Conservation (phyloP, 2,888 invertebrate species). For the Tolmerus cingulatus region DNA sequence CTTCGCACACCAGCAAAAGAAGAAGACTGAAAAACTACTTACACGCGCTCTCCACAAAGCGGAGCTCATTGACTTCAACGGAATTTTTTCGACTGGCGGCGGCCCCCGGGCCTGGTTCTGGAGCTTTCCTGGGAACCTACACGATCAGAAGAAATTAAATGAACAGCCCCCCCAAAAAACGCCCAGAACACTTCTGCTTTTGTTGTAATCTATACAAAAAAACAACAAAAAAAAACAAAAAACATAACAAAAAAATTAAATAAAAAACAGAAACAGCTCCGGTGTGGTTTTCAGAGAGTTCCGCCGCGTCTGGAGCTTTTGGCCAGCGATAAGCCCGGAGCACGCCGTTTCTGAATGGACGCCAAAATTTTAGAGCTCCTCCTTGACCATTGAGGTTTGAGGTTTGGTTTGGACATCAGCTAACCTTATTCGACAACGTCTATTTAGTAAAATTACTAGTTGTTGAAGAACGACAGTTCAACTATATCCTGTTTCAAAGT, state of each 20-base stretch:
- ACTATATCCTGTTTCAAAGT: too few species aligned
- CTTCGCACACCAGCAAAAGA: not conserved
- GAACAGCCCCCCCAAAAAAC: not conserved
- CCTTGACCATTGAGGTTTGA: not conserved
- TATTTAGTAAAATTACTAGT: too few species aligned
- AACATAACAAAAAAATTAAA: too few species aligned
- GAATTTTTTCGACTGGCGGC: conserved; percentile 2
- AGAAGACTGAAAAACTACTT: conserved; percentile 2
- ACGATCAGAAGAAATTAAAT: not conserved
- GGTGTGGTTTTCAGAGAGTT: not conserved
- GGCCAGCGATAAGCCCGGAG: too few species aligned
- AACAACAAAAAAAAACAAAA: too few species aligned
- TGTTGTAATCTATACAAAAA: not conserved
- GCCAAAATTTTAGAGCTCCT: not conserved
- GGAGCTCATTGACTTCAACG: conserved; percentile 33
- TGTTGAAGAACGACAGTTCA: too few species aligned
- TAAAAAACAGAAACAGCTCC: not conserved
- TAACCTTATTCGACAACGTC: too few species aligned
- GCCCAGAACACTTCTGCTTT: not conserved
- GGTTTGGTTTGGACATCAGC: not conserved
- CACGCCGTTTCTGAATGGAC: too few species aligned
- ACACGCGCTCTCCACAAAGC: not conserved
- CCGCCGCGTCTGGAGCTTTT: not conserved
- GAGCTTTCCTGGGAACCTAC: not conserved
- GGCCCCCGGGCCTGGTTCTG: not conserved